Base-by-base conservation (phyloP, 2,888 invertebrate genomes). In the Spatulosminthurus flaviceps region DNA sequence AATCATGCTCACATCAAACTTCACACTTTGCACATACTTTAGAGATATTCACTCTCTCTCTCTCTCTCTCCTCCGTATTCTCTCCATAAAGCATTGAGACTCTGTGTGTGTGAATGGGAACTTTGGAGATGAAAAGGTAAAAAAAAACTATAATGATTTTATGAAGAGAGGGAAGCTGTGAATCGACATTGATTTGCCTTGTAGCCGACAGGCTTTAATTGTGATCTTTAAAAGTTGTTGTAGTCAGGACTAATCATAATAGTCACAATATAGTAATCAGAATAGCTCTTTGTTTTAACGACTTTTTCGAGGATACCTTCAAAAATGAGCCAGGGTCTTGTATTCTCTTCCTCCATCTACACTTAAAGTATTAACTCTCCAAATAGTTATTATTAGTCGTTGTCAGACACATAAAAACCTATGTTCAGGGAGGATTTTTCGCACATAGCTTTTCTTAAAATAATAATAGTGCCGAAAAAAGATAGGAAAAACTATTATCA, bases 261-360 rank as follows among this genome's bases (percentile, higher is more conserved):
- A 70, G 29, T 70, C 22, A 70, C 22, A 41, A 28, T 66, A 13
- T 13, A 66, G 66, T 4, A 22, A 74, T 74, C 60, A 74, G 26
- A 74, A 74, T 64, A 41, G 66, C 19, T 64, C 34, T 66, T 75
- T 75, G 75, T 75, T 75, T 75, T 75, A 75, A 75, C 75, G 24
- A 75, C 75, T 75, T n/a, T n/a, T n/a, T 72, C 29, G 7, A 60
- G 60, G 34, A 34, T 34, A 34, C 34, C 34, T 34, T 34, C 34
- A 7, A 7, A 9, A 9, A 7, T 34, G 5, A 7, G 4, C 34
- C 34, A 34, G 34, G 34, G 34, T 34, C n/a, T n/a, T 34, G 34
- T 7, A 9, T 34, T 34, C 5, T 34, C 5, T 34, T 34, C 34
- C 34, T 34, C 4, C 9, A 34, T 34, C 4, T 9, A 7, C 34